Evolutionary conservation across 1,140 invertebrate genomes (phyloP), one percentile per base, ranked within the genome.

Genomic region (Steinernema feltiae): DNA sequence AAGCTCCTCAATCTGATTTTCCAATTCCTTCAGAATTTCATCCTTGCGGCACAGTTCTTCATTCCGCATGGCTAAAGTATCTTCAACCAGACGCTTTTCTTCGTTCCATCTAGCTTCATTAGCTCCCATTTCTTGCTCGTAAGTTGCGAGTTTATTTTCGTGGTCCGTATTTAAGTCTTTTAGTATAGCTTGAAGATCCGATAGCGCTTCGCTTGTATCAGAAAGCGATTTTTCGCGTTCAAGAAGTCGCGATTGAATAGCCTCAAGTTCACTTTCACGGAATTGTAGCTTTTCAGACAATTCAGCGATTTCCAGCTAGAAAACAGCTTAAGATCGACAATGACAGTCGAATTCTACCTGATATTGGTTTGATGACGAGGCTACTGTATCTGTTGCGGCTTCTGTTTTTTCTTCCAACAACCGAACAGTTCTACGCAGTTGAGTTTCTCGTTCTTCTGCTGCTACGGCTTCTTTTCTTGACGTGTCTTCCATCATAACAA

Each of bases 401-500:
- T 63, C 53, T 27, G 53, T 17, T 21, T 63, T 63, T 21, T 12
- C 53, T 21, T 63, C 53, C 12, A 63, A 27, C 53, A 63, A 15
- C 15, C 53, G 53, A 3, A 63, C 53, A 3, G 53, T 63, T 21
- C 24, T 27, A 15, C 76, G 32, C 1, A 79, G 46, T 31, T 71
- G 48, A 17, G 70, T 78, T 48, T 79, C 78, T 12, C 78, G 12
- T 35, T 79, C 63, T 63, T 79, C 78, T 1, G 78, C 76, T 27
- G 76, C 78, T 0, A 74, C 73, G 7, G 78, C 78, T 74, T 79
- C 78, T 30, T 30, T 69, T 1, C 53, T 74, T 17, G 76, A 70
- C 1, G 48, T 78, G 35, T 79, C 72, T 41, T 79, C 78, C 27
- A 79, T 73, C 48, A 78, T 73, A 27, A 79, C 48, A 21, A 79